A percentile compares a stretch with the other conserved stretches of the same genome.
These are phyloP conservation scores for Drosophila robusta DNA, from an alignment of 2,888 invertebrate genomes.

Conservation along the genomic window DNA sequence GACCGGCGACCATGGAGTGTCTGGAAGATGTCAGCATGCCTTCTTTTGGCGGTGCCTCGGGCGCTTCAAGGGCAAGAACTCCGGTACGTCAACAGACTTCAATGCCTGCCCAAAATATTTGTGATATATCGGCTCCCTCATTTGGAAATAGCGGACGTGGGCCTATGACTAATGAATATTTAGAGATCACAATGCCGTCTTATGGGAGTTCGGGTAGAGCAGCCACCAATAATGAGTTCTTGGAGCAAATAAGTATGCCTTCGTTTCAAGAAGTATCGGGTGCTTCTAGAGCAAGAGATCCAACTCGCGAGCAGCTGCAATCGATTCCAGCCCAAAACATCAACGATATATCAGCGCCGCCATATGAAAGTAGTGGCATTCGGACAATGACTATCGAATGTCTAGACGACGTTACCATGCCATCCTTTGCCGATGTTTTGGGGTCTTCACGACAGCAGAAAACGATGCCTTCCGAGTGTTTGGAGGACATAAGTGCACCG, in stretches of 20 bases:
- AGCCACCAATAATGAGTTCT: background rate
- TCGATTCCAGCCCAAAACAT: constrained; percentile 15
- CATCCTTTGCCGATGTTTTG: constrained; percentile 9
- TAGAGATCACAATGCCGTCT: constrained; percentile 26
- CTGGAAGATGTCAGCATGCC: constrained; percentile 36
- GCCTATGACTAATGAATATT: constrained; percentile 14
- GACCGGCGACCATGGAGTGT: constrained; percentile 3
- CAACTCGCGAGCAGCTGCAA: background rate
- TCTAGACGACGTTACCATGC: constrained; percentile 11
- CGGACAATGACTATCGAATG: constrained; percentile 7
- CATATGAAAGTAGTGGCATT: constrained; percentile 4
- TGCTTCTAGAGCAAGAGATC: background rate
- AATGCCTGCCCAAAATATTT: background rate
- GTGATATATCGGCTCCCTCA: constrained; percentile 3
- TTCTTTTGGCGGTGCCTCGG: constrained; percentile 25
- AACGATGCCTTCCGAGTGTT: constrained; percentile 1
- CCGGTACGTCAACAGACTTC: background rate
- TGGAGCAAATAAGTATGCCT: constrained; percentile 23
- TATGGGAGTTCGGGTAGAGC: background rate
- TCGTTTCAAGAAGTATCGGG: constrained; percentile 21
- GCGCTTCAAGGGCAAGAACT: background rate
- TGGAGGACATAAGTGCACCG: constrained; percentile 21
- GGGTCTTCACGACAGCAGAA: constrained; percentile 7
- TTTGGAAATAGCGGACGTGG: background rate
- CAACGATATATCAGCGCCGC: background rate